Percentiles rank a stretch among this genome's conserved stretches.
Conservation (phyloP, 2,797 vertebrate genomes). For the Percopsis omiscomaycus region DNA sequence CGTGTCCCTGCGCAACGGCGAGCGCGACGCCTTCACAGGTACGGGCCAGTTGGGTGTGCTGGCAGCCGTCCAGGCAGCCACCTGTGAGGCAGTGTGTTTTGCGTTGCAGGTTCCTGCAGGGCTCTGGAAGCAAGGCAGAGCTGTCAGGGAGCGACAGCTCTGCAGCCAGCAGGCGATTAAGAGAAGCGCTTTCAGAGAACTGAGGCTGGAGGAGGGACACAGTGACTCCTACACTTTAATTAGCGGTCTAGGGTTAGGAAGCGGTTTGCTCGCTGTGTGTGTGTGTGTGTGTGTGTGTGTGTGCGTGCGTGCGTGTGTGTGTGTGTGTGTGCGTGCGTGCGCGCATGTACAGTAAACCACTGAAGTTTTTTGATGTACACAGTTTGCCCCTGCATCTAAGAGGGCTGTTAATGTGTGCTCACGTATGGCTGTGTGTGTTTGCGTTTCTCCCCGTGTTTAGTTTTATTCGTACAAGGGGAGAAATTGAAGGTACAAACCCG, state of each 20-base stretch:
- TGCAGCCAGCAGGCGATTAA: slow-evolving; percentile 50
- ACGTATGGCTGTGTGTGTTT: background rate
- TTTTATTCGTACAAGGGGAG: slow-evolving; percentile 74
- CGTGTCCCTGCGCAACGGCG: slow-evolving; percentile 41
- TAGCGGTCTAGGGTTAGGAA: slow-evolving; percentile 71
- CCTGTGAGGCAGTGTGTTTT: slow-evolving; percentile 42
- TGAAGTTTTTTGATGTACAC: slow-evolving; percentile 50
- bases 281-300: slow-evolving; percentile 27
- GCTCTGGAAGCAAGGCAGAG: slow-evolving; percentile 59
- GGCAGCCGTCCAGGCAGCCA: slow-evolving; percentile 67
- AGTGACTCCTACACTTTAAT: slow-evolving; percentile 65
- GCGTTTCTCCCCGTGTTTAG: slow-evolving; percentile 56
- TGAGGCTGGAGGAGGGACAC: slow-evolving; percentile 50
- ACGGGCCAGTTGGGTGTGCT: slow-evolving; percentile 61
- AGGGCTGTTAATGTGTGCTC: background rate
- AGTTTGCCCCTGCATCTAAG: background rate
- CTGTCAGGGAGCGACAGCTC: slow-evolving; percentile 43
- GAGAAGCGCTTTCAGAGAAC: slow-evolving; percentile 32
- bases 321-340: slow-evolving; percentile 36
- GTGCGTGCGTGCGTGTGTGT: slow-evolving; percentile 34
- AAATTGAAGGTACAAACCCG: slow-evolving; percentile 71
- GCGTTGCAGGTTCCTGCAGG: slow-evolving; percentile 56
- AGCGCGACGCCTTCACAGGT: slow-evolving; percentile 69
- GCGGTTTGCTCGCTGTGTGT: slow-evolving; percentile 55
- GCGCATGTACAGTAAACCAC: slow-evolving; percentile 60